Base-by-base conservation (phyloP, 2,113 vertebrate genomes). In the Malurus alboscapulatus region DNA sequence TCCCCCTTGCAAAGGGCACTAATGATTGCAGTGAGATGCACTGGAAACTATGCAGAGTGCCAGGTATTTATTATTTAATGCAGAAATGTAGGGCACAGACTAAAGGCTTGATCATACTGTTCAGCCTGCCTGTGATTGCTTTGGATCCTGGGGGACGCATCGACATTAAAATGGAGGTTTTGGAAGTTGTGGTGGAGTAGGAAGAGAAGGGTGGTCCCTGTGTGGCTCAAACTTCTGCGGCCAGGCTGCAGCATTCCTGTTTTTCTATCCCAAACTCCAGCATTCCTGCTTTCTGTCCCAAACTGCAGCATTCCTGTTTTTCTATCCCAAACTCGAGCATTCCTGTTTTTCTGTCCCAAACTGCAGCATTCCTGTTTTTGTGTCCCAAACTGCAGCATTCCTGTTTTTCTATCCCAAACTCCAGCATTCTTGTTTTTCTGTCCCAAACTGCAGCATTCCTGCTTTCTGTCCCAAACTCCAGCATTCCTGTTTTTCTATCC, bases 1-100 rank as follows among this genome's bases (percentile, higher is more conserved):
- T 87, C 77, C 63, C 84, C 75, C 55, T 89, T 29, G 84, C 78
- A 95, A 95, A 48, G 79, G 90, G 82, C 88, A 81, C 40, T 94
- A 25, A 80, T 84, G 81, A 88, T 94, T 92, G 83, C 79, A 66
- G 87, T 47, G 93, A 93, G 87, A 94, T 88, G 72, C 85, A 9
- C 88, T 95, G 96, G 95, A 96, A 96, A 55, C 59, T 62, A 26
- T 90, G 79, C 15, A 7, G 68, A 91, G 82, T 67, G 82, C 92
- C 93, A 94, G 91, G 90, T 96, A 95, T 95, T 94, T 96, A 95
- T 94, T 94, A 94, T 96, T 96, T 96, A 95, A 95, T 88, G 94
- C 79, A 90, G 87, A 94, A 96, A 94, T 94, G 72, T 96, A 95
- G 96, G 95, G 13, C 89, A 88, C 79, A 74, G 90, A 86, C 75